These are phyloP conservation scores for Horisme vitalbata DNA, from an alignment of 2,888 invertebrate species.

Conservation along the genomic window DNA sequence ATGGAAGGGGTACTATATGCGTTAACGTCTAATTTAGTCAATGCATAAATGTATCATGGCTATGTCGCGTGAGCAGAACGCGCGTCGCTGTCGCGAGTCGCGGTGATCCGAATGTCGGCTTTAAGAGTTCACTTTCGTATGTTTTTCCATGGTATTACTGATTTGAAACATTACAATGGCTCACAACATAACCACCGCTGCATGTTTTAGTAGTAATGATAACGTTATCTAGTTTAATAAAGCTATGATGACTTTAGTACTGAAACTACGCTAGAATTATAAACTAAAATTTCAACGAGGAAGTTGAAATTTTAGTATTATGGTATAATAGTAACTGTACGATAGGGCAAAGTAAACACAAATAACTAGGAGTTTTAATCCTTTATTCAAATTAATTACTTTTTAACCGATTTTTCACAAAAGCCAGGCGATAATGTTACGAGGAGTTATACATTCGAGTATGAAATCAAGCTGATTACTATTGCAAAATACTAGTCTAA, in stretches of 20 bases:
- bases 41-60: too few species aligned
- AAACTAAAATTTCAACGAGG: too few species aligned
- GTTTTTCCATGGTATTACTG: slow-evolving; percentile 38
- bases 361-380: slow-evolving; percentile 35
- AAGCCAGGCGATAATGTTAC: slow-evolving; percentile 55
- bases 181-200: background rate
- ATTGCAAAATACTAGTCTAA: slow-evolving; percentile 8
- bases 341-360: slow-evolving; percentile 1
- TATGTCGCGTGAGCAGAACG: too few species aligned
- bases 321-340: too few species aligned
- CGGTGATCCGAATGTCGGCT: too few species aligned
- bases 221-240: background rate
- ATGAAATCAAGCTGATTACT: slow-evolving; percentile 24
- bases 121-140: too few species aligned
- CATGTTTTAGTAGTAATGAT: slow-evolving; percentile 1
- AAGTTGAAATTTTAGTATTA: background rate
- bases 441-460: slow-evolving; percentile 10
- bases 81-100: too few species aligned
- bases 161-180: slow-evolving; percentile 37
- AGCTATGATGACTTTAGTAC: background rate
- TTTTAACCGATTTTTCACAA: slow-evolving; percentile 59
- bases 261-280: background rate
- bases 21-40: too few species aligned
- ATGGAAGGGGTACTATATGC: too few species aligned
- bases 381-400: slow-evolving; percentile 57